These are phyloP conservation scores for Drosophila persimilis DNA, from an alignment of 1,140 invertebrate genomes.

Conservation along the genomic window DNA sequence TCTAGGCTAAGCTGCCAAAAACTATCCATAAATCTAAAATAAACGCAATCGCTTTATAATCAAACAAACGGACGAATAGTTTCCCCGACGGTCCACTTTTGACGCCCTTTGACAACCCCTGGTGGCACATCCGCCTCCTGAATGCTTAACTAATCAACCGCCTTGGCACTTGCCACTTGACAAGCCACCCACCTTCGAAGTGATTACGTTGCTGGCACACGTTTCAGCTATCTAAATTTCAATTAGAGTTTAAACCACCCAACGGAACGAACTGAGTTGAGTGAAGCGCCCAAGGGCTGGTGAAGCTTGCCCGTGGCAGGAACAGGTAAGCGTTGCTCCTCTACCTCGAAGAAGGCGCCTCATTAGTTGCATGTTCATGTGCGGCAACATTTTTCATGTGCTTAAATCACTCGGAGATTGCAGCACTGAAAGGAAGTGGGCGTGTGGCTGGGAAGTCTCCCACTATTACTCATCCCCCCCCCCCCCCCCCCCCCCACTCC, in stretches of 20 bases:
- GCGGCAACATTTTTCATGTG: constrained; percentile 43
- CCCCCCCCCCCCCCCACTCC: too few species aligned
- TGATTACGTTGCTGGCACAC: constrained; percentile 38
- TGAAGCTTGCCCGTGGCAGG: not conserved
- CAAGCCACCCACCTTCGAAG: constrained; percentile 1
- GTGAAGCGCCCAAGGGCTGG: not conserved
- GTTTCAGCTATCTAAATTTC: constrained; percentile 67
- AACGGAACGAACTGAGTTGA: constrained; percentile 1
- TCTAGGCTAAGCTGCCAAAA: too few species aligned
- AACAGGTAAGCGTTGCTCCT: constrained; percentile 11
- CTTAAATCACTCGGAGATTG: constrained; percentile 68
- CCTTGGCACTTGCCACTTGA: constrained; percentile 16
- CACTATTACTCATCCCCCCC: constrained; percentile 21
- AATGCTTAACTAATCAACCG: constrained; percentile 32
- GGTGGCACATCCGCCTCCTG: constrained; percentile 6
- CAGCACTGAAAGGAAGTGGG: constrained; percentile 5
- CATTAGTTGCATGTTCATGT: constrained; percentile 78
- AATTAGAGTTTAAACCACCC: constrained; percentile 55
- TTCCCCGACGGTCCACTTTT: too few species aligned
- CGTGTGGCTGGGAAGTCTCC: not conserved
- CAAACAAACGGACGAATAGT: too few species aligned
- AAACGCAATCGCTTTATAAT: too few species aligned
- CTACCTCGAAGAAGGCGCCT: constrained; percentile 35
- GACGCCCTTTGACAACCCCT: constrained; percentile 12
- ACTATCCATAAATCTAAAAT: too few species aligned